phyloP scores from a whole-genome alignment of 2,888 invertebrate species.

The Adelphocoris suturalis region DNA sequence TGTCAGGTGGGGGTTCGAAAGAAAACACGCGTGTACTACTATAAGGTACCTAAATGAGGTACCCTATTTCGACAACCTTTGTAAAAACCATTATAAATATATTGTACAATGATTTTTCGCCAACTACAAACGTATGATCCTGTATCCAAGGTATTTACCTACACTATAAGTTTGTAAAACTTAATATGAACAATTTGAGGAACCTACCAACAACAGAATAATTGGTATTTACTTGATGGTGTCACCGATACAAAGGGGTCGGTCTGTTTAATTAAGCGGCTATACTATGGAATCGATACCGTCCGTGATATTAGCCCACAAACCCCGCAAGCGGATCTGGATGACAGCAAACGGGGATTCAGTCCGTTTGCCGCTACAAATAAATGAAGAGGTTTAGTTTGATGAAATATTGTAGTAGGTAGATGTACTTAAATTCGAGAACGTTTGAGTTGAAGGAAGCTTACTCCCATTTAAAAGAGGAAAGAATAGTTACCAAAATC shows the following conservation, averaged over 20 bases:
- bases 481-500: no score
- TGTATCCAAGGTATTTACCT: not conserved
- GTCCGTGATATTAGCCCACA: slow-evolving; percentile 13
- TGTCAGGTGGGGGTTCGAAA: no score
- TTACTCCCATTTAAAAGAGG: not conserved
- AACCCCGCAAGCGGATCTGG: not conserved
- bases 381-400: not conserved
- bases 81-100: not conserved
- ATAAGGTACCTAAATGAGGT: not conserved
- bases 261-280: not conserved
- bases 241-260: not conserved
- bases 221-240: not conserved
- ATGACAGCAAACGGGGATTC: not conserved
- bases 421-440: not conserved
- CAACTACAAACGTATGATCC: not conserved
- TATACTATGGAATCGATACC: not conserved
- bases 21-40: no score
- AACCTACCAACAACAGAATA: not conserved
- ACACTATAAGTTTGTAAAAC: not conserved
- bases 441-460: not conserved
- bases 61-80: not conserved
- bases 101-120: not conserved
- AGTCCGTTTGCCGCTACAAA: not conserved
- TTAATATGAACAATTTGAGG: not conserved
- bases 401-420: not conserved